phyloP scores from a whole-genome alignment of 2,888 invertebrate species.

The Corythucha ciliata region DNA sequence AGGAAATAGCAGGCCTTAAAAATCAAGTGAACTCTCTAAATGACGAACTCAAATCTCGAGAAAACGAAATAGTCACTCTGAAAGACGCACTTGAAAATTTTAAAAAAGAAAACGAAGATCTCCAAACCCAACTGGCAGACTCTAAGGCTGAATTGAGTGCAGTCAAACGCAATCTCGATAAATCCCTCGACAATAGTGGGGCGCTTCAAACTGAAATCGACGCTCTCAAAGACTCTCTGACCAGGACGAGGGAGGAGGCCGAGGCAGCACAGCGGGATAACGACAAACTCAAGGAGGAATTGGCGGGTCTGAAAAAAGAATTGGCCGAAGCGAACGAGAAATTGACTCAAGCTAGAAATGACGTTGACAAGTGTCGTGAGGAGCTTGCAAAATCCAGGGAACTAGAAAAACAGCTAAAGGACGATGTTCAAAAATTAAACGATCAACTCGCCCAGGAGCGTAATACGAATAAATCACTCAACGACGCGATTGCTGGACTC shows the following conservation, averaged over 20 bases:
- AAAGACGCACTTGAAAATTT: conserved; percentile 7
- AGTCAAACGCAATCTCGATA: not conserved
- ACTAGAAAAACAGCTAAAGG: conserved; percentile 1
- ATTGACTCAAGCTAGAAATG: not conserved
- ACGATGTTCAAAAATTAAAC: conserved; percentile 9
- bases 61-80: conserved; percentile 13
- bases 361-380: not conserved
- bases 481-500: conserved; percentile 5
- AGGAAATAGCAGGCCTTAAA: conserved; percentile 1
- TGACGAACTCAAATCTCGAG: conserved; percentile 8
- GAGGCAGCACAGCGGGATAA: not conserved
- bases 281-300: conserved; percentile 9
- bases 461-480: conserved; percentile 2
- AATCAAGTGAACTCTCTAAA: conserved; percentile 16
- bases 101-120: conserved; percentile 2
- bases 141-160: conserved; percentile 1
- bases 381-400: conserved; percentile 7
- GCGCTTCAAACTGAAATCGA: conserved; percentile 3
- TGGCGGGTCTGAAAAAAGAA: conserved; percentile 4
- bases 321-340: conserved; percentile 7
- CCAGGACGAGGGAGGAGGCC: conserved; percentile 10
- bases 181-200: not conserved
- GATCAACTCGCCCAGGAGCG: not conserved
- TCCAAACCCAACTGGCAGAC: not conserved
- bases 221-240: conserved; percentile 11